A percentile compares a stretch with the other conserved stretches of the same genome.
These are phyloP conservation scores for Biston stratarius DNA, from an alignment of 2,888 invertebrate species.

Conservation along the genomic window DNA sequence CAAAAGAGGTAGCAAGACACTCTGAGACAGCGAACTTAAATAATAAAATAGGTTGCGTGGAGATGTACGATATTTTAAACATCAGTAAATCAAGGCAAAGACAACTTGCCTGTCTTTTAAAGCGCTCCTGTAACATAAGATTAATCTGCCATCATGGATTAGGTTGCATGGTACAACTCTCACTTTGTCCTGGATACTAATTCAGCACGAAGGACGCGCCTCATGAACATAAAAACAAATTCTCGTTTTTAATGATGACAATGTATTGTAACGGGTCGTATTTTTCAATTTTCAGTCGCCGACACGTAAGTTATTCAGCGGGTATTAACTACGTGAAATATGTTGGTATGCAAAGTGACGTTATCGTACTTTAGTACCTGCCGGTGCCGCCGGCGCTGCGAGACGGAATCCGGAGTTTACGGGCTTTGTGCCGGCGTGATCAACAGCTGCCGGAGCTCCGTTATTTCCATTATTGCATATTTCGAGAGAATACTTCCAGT, in stretches of 20 bases:
- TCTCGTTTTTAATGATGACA: constrained; percentile 15
- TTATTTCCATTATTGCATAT: constrained; percentile 10
- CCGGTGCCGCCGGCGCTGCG: not conserved
- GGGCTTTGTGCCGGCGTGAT: constrained; percentile 25
- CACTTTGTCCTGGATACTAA: no score
- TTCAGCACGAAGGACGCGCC: no score
- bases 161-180: no score
- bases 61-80: no score
- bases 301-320: constrained; percentile 35
- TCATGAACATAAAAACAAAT: not conserved
- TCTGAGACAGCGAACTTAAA: no score
- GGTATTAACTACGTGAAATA: constrained; percentile 41
- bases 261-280: constrained; percentile 10
- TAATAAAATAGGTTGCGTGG: no score
- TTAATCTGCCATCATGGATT: no score
- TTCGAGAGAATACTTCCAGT: not conserved
- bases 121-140: no score
- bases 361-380: constrained; percentile 39
- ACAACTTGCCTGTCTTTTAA: no score
- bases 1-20: no score
- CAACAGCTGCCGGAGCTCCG: constrained; percentile 21
- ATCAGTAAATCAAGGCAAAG: no score
- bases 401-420: constrained; percentile 28
- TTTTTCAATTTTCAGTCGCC: constrained; percentile 37
- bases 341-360: constrained; percentile 42